Conservation (phyloP, 2,113 vertebrate genomes). For the Copsychus sechellarum region DNA sequence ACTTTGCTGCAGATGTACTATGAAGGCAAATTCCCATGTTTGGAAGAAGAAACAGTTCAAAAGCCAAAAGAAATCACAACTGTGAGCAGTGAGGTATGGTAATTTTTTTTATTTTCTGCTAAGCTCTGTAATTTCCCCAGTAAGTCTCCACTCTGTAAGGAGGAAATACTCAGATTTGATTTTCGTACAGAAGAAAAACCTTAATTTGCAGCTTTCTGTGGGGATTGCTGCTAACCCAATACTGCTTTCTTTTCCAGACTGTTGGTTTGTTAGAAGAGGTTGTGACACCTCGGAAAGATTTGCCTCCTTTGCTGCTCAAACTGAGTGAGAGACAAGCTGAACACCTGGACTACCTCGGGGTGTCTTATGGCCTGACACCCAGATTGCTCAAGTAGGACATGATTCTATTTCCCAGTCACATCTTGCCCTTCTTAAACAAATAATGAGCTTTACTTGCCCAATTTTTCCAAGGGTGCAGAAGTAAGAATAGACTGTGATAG, state of each 20-base stretch:
- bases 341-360: slow-evolving; percentile 90
- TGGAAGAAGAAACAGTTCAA: slow-evolving; percentile 81
- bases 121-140: not conserved
- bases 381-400: slow-evolving; percentile 87
- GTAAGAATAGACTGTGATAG: not conserved
- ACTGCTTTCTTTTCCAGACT: slow-evolving; percentile 70
- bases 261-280: slow-evolving; percentile 93
- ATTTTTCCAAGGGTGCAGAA: not conserved
- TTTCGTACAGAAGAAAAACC: not conserved
- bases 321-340: slow-evolving; percentile 91
- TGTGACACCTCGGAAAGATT: slow-evolving; percentile 87
- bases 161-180: not conserved
- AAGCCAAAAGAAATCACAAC: slow-evolving; percentile 80
- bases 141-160: not conserved
- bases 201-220: not conserved
- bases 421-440: not conserved
- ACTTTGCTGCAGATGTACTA: slow-evolving; percentile 93
- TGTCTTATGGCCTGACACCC: slow-evolving; percentile 92
- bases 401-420: not conserved
- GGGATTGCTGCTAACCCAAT: not conserved
- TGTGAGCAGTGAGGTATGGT: slow-evolving; percentile 90
- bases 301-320: slow-evolving; percentile 93
- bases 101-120: not conserved
- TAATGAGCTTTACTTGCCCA: not conserved
- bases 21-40: slow-evolving; percentile 88